Base-by-base conservation (phyloP, 2,797 vertebrate species). In the Manis javanica region DNA sequence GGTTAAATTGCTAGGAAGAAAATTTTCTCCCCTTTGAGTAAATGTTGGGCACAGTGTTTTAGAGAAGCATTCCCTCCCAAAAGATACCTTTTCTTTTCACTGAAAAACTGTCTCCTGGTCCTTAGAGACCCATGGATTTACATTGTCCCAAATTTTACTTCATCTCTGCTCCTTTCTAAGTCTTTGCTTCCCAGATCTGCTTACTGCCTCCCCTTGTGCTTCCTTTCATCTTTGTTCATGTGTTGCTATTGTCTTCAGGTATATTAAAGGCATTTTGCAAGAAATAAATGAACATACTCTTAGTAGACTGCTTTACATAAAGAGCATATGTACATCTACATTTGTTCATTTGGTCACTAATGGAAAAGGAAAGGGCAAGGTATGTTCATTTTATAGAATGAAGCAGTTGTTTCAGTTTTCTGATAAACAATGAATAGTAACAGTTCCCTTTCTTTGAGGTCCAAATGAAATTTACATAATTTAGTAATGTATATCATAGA, bases 351-450 rank as follows among this genome's bases (percentile, higher is more conserved):
- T 66, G 57, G 13, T 69, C 71, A 66, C 85, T 90, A 31, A 94
- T 79, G 8, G 31, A 46, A 87, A 88, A 82, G n/a, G 42, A 96
- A 92, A 15, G 16, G 59, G 5, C 61, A 88, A 89, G 21, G 37
- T 61, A 42, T 77, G 83, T 72, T 71, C 39, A 91, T 84, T 91
- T 95, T 90, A 29, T 0, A 71, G 37, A 82, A 86, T 34, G 23
- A 74, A 90, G 53, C 42, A 74, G 49, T 91, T 96, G 72, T 93
- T 86, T 39, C 88, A 59, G 59, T 92, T 96, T 88, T 88, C 23
- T 64, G 61, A 51, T 72, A 88, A 57, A 7, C 14, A 37, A 31
- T 59, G 64, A 93, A 53, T 97, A 31, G 15, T 53, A 86, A 94
- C 85, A 14, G 12, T 42, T 29, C 9, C 34, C 49, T 39, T 91